A percentile compares a stretch with the other conserved stretches of the same genome.
These are phyloP conservation scores for Ceraclea dissimilis DNA, from an alignment of 2,888 invertebrate genomes.

Conservation along the genomic window DNA sequence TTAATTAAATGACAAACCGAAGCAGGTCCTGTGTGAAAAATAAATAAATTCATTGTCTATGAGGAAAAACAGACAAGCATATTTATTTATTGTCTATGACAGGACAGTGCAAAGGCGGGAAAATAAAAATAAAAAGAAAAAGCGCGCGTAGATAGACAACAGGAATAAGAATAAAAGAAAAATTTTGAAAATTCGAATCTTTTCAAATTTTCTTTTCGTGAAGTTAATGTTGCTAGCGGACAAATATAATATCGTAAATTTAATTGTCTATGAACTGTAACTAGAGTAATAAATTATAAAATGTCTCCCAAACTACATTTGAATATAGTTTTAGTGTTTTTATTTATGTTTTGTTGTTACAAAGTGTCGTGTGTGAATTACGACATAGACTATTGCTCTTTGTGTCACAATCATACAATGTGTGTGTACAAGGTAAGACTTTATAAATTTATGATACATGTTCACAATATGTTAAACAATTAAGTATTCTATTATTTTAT, in stretches of 20 bases:
- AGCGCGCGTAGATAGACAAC: not conserved
- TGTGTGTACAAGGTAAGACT: conserved; percentile 30
- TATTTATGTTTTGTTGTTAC: not conserved
- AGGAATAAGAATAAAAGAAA: not conserved
- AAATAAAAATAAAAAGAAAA: not conserved
- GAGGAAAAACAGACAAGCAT: no score
- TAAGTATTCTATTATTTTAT: no score
- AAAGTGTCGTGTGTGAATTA: not conserved
- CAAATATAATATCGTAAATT: no score
- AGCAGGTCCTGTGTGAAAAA: not conserved
- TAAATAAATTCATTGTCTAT: no score
- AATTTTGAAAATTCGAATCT: not conserved
- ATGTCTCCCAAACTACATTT: not conserved
- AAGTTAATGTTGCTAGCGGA: no score
- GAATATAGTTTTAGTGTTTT: not conserved
- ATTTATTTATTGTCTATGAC: no score
- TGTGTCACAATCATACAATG: conserved; percentile 32
- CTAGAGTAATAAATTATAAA: not conserved
- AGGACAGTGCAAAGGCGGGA: no score
- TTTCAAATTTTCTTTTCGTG: no score
- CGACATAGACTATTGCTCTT: conserved; percentile 28
- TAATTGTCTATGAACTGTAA: no score
- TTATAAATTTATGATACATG: no score
- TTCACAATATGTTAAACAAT: no score
- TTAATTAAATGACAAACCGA: no score